Conservation (phyloP, 2,888 invertebrate species). For the Pterobdella sp. region DNA sequence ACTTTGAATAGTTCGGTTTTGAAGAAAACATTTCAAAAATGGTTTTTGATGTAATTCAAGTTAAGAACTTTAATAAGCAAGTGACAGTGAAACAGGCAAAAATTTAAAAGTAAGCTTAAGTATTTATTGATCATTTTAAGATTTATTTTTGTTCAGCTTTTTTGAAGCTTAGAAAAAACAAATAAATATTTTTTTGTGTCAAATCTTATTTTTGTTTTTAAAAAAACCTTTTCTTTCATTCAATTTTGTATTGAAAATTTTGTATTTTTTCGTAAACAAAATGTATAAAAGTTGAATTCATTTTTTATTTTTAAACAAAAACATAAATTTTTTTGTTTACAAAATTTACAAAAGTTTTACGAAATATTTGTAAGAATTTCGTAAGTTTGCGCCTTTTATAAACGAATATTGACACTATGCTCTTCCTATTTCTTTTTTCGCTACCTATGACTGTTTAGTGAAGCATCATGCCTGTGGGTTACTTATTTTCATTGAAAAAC, state of each 20-base stretch:
- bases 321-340: not conserved
- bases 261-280: not conserved
- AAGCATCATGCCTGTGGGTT: not conserved
- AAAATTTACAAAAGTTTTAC: not conserved
- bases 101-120: no score
- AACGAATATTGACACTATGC: not conserved
- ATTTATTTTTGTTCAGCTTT: not conserved
- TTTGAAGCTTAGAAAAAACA: not conserved
- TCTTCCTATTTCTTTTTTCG: conserved; percentile 7
- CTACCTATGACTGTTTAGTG: not conserved
- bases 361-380: no score
- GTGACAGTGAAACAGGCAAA: conserved; percentile 12
- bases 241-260: not conserved
- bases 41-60: not conserved
- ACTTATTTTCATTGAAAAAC: not conserved
- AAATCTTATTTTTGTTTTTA: not conserved
- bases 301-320: conserved; percentile 1
- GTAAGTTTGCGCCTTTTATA: no score
- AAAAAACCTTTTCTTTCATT: not conserved
- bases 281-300: not conserved
- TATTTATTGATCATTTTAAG: not conserved
- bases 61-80: conserved; percentile 4
- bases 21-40: conserved; percentile 34
- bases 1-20: conserved; percentile 56
- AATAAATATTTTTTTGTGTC: not conserved